Conservation (phyloP, 2,888 invertebrate species). For the Odiellus spinosus region DNA sequence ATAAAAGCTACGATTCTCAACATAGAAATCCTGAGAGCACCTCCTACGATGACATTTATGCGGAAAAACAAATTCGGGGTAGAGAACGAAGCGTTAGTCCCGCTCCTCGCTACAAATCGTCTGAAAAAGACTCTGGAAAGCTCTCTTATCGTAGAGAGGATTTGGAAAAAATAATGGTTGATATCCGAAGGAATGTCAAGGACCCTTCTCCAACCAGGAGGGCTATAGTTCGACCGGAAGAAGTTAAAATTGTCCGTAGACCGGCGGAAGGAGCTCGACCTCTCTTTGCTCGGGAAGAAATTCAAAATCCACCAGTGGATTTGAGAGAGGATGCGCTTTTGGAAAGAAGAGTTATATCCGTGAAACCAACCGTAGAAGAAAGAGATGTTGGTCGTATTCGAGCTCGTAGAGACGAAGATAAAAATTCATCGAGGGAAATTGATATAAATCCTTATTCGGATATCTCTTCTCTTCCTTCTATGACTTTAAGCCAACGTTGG, state of each 20-base stretch:
- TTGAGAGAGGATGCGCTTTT: slow-evolving; percentile 12
- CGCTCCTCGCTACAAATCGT: too few relatives aligned
- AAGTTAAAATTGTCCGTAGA: slow-evolving; percentile 18
- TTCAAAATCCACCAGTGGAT: slow-evolving; percentile 16
- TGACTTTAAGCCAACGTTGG: slow-evolving; percentile 1
- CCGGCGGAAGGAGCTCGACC: slow-evolving; percentile 19
- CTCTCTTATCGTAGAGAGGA: slow-evolving; percentile 4
- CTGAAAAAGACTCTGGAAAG: too few relatives aligned
- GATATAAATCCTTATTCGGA: not conserved
- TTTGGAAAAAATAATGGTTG: slow-evolving; percentile 13
- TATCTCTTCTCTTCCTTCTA: not conserved
- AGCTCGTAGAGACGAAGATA: not conserved
- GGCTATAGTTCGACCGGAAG: slow-evolving; percentile 8
- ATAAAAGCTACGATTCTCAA: too few relatives aligned
- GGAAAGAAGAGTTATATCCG: slow-evolving; percentile 15
- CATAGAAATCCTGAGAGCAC: too few relatives aligned
- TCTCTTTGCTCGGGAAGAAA: slow-evolving; percentile 21
- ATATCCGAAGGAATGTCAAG: slow-evolving; percentile 6
- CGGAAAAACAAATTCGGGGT: too few relatives aligned
- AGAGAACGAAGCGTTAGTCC: too few relatives aligned
- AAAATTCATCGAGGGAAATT: not conserved
- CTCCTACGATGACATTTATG: too few relatives aligned
- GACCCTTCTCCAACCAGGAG: slow-evolving; percentile 7
- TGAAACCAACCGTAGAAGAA: slow-evolving; percentile 2
- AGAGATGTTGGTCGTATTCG: too few relatives aligned